Evolutionary conservation across 2,888 invertebrate species (phyloP), one percentile per base, ranked within the genome.

Genomic region (Tipula lateralis): DNA sequence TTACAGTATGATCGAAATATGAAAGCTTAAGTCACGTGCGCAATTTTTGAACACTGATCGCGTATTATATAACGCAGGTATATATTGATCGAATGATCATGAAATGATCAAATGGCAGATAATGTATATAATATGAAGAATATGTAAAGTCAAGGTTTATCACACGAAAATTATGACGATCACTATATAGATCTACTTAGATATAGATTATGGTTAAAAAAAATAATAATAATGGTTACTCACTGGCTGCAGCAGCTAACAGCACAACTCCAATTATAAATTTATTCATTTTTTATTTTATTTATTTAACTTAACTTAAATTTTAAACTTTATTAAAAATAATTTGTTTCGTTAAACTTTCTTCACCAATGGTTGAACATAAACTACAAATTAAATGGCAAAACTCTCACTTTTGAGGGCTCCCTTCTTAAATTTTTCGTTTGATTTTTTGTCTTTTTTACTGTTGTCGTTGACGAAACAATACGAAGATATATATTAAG

Each of bases 381-480:
- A 19, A 84, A 85, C 85, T 85, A 85, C 85, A 84, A 44, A 50
- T 24, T 44, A 84, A 84, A 84, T 83, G 84, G 84, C 34, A 84
- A 66, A 36, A 88, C 88, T 88, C 88, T 88, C 88, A 89, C 90
- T 90, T 90, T 90, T 90, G 89, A 90, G 89, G 89, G 89, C 89
- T 90, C 89, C 88, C 87, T 87, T 87, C 87, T 86, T 85, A 82
- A 83, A 36, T 2, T 30, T 82, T 82, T 82, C 82, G 29, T 82
- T 82, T 82, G 13, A 32, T 82, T 82, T 29, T 30, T 2, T 19
- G 13, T 32, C n/a, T n/a, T n/a, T n/a, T n/a, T n/a, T n/a, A n/a
- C n/a, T 39, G 39, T 39, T 24, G 24, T 66, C 66, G 66, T 66
- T 66, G 4, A 66, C 66, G 66, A 66, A 66, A 24, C 12, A 24